Base-by-base conservation (phyloP, 1,140 invertebrate genomes). In the Acromyrmex heyeri region DNA sequence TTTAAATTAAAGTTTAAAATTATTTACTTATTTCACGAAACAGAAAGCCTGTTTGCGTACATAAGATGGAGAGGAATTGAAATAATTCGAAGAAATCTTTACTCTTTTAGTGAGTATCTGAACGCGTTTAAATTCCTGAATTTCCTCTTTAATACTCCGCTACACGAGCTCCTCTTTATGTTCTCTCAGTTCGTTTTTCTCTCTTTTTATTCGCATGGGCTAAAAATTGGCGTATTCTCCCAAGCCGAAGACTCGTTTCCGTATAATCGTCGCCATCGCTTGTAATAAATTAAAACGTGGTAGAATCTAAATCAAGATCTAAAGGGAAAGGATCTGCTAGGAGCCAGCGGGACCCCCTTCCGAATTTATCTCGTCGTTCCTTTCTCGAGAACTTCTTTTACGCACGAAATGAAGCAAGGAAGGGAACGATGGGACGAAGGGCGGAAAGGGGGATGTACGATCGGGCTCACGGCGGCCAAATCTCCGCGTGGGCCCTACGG, bases 401-500 rank as follows among this genome's bases (percentile, higher is more conserved):
- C 77, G 73, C 59, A 57, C 44, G 65, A 72, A 75, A 72, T 64
- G 55, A 61, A 65, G 59, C 30, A 64, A 14, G 70, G 30, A 53
- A 30, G 27, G 44, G 21, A 55, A n/a, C 61, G 75, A 64, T 21
- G 50, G 81, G 77, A 67, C 50, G 34, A 62, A 78, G 62, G 67
- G 81, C 27, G 86, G 88, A 86, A 65, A 69, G 65, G 87, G 78
- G 86, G 86, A 90, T 89, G 83, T 83, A 79, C 78, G 90, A 87
- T 89, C 91, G 86, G 14, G 86, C 91, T 91, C 79, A 82, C 83
- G 59, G 64, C 83, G 75, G 64, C 61, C 76, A 75, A 85, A 87
- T 91, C 88, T 91, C 91, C 78, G 89, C 92, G 92, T 92, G 91
- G 93, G 91, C 92, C 89, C 78, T 77, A 92, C 90, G 92, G 57